Percentiles rank a stretch among this genome's conserved stretches.
Conservation (phyloP, 2,888 invertebrate species). For the Coecobrya sp. region DNA sequence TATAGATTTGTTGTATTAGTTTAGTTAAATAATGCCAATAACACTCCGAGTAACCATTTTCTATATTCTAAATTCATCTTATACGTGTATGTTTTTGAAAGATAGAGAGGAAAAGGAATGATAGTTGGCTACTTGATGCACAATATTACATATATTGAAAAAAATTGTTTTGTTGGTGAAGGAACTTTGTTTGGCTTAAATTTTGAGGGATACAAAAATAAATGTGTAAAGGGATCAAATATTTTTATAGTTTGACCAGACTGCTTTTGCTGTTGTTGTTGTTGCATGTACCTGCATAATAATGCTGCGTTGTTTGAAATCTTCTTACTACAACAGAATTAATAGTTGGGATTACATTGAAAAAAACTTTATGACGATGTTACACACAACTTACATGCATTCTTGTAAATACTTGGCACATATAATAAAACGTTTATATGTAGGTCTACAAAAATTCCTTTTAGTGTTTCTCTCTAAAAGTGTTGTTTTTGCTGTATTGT, state of each 20-base stretch:
- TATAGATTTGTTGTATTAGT: constrained; percentile 56
- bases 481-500: constrained; percentile 56
- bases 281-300: constrained; percentile 70
- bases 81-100: constrained; percentile 7
- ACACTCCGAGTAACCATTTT: constrained; percentile 14
- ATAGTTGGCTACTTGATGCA: constrained; percentile 60
- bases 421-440: constrained; percentile 31
- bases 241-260: constrained; percentile 61
- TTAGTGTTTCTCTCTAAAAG: neutral
- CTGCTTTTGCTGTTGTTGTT: constrained; percentile 44
- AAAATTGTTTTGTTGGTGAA: constrained; percentile 70
- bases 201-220: constrained; percentile 39
- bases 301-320: constrained; percentile 48
- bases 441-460: constrained; percentile 53
- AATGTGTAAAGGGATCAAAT: constrained; percentile 73
- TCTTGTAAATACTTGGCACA: constrained; percentile 55
- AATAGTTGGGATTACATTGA: neutral
- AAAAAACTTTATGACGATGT: constrained; percentile 47
- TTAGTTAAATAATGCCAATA: constrained; percentile 66
- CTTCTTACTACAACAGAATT: constrained; percentile 43
- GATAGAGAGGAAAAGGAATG: constrained; percentile 8
- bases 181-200: constrained; percentile 67
- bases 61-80: constrained; percentile 30
- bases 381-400: constrained; percentile 41
- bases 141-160: constrained; percentile 6